Conservation (phyloP, 2,888 invertebrate species). For the Tridacna crocea region DNA sequence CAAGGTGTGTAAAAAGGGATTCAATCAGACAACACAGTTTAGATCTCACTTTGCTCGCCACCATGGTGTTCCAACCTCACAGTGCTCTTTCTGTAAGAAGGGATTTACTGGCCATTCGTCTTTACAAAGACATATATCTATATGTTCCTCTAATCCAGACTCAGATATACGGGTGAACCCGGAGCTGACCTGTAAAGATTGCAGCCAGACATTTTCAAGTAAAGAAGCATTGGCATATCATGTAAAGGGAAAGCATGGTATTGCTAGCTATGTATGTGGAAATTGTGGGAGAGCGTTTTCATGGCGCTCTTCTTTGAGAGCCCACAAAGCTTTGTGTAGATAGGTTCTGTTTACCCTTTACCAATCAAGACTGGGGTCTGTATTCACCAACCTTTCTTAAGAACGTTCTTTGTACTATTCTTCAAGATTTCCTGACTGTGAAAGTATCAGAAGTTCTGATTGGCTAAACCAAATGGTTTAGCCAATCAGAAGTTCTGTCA, state of each 20-base stretch:
- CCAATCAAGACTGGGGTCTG: no score
- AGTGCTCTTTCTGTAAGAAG: constrained; percentile 1
- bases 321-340: neutral
- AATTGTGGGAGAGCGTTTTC: neutral
- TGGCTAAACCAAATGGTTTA: no score
- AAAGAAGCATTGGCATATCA: constrained; percentile 10
- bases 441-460: no score
- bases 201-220: constrained; percentile 6
- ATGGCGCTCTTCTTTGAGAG: neutral
- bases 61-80: neutral
- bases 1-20: neutral
- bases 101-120: neutral
- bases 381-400: no score
- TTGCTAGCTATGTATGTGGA: neutral
- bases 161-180: neutral
- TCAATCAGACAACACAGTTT: constrained; percentile 7
- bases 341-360: no score
- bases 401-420: no score
- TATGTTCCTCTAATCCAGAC: neutral
- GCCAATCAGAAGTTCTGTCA: no score
- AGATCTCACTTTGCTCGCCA: neutral
- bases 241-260: constrained; percentile 1
- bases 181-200: neutral
- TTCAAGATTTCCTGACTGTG: no score
- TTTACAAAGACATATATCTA: neutral